Percentiles rank a stretch among this genome's conserved stretches.
phyloP scores from a whole-genome alignment of 1,140 invertebrate genomes.

The Trachelipus rathkii region DNA sequence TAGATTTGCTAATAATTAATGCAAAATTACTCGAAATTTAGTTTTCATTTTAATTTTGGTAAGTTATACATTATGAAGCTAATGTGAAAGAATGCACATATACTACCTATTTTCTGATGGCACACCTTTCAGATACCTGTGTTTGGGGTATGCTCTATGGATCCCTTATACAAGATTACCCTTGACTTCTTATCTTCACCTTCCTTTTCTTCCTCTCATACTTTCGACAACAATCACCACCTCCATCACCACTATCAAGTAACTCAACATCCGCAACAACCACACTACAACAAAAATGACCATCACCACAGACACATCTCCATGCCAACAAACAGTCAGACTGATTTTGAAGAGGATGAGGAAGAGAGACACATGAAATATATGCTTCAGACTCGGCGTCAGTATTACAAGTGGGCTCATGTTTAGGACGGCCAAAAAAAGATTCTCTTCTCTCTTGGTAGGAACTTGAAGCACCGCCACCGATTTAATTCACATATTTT shows the following conservation, averaged over 20 bases:
- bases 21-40: no score
- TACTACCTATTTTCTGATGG: background rate
- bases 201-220: slow-evolving; percentile 29
- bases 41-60: no score
- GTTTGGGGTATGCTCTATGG: slow-evolving; percentile 41
- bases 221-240: no score
- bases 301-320: background rate
- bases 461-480: no score
- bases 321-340: background rate
- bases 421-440: background rate
- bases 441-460: no score
- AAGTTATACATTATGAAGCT: no score
- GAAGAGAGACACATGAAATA: slow-evolving; percentile 4
- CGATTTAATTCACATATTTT: no score
- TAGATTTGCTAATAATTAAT: no score
- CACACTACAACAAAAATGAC: background rate
- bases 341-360: background rate
- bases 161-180: slow-evolving; percentile 39
- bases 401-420: no score
- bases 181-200: slow-evolving; percentile 31
- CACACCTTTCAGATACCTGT: slow-evolving; percentile 36
- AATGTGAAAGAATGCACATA: no score
- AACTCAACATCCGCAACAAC: no score
- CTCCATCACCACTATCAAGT: no score
- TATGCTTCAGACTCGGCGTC: background rate